A percentile compares a stretch with the other conserved stretches of the same genome.
Conservation (phyloP, 2,797 vertebrate species). For the Onychomys torridus region DNA sequence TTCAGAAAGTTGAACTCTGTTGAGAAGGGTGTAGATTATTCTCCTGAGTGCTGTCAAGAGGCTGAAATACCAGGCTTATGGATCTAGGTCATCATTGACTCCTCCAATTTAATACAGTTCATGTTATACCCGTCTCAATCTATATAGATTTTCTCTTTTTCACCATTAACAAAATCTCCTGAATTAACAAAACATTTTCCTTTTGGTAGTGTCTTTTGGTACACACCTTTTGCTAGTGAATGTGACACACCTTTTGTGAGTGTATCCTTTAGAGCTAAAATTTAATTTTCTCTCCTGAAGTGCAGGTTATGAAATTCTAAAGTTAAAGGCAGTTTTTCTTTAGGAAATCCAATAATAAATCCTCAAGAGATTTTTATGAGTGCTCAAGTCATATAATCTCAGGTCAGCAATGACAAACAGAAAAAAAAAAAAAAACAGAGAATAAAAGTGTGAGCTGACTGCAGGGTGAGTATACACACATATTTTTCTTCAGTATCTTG, state of each 20-base stretch:
- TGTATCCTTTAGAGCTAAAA: slow-evolving; percentile 44
- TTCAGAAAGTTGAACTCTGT: slow-evolving; percentile 12
- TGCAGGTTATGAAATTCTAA: neutral
- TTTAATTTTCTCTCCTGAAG: slow-evolving; percentile 28
- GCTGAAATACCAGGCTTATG: neutral
- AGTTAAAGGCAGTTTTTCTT: slow-evolving; percentile 35
- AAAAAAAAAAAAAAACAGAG: neutral
- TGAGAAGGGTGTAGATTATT: neutral
- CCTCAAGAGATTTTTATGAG: slow-evolving; percentile 7
- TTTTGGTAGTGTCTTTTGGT: neutral
- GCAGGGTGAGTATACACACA: neutral
- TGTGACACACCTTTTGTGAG: neutral
- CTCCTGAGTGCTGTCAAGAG: neutral
- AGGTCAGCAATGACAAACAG: slow-evolving; percentile 18
- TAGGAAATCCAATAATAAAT: slow-evolving; percentile 22
- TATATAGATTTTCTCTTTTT: neutral
- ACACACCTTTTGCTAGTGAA: neutral
- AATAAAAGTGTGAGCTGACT: neutral
- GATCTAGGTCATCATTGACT: neutral
- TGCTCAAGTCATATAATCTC: slow-evolving; percentile 11
- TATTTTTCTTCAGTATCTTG: neutral
- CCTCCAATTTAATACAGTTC: neutral
- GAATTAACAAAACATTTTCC: slow-evolving; percentile 6
- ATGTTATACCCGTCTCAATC: neutral
- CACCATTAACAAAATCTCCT: neutral